Conservation (phyloP, 1,140 invertebrate genomes). For the Diabrotica undecimpunctata region DNA sequence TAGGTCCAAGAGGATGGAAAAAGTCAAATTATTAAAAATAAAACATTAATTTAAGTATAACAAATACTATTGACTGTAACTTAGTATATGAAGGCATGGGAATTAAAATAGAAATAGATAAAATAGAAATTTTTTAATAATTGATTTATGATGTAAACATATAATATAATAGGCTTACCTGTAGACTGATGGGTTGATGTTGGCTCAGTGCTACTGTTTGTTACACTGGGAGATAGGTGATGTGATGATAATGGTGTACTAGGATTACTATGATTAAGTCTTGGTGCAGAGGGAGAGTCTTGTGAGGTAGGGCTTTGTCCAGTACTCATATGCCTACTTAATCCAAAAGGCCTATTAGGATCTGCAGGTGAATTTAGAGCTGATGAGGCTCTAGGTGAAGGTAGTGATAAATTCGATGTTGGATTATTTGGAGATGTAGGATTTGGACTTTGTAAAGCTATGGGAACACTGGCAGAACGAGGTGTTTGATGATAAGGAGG, state of each 20-base stretch:
- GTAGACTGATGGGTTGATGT: slow-evolving; percentile 49
- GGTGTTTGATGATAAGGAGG: slow-evolving; percentile 81
- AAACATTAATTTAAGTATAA: no score
- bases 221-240: slow-evolving; percentile 58
- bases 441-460: slow-evolving; percentile 69
- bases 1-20: no score
- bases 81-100: no score
- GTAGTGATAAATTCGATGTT: slow-evolving; percentile 66
- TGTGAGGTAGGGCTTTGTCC: slow-evolving; percentile 62
- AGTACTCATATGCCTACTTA: slow-evolving; percentile 52
- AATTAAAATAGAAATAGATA: no score
- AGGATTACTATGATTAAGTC: slow-evolving; percentile 64
- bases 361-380: slow-evolving; percentile 69
- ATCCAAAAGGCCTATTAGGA: slow-evolving; percentile 50
- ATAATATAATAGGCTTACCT: slow-evolving; percentile 37
- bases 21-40: no score
- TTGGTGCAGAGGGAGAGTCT: slow-evolving; percentile 51
- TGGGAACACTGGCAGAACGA: slow-evolving; percentile 78
- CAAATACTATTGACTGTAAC: no score
- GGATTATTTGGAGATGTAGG: slow-evolving; percentile 68
- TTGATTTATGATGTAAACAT: no score
- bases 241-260: slow-evolving; percentile 66
- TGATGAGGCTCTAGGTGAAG: slow-evolving; percentile 65
- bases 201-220: slow-evolving; percentile 46
- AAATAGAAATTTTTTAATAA: no score